Conservation (phyloP, 2,888 invertebrate genomes). For the Oxycera nigricornis region DNA sequence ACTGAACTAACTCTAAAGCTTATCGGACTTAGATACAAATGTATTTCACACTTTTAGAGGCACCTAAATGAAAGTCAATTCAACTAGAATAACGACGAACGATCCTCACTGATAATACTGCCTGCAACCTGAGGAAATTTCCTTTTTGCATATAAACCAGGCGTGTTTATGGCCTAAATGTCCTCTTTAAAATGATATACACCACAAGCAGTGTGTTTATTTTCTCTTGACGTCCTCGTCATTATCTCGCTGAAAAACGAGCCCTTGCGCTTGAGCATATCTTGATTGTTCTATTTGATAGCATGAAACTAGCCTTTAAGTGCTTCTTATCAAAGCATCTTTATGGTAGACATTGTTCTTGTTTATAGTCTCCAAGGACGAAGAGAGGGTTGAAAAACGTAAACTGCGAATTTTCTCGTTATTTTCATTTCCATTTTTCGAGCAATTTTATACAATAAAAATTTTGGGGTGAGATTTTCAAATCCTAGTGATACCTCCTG, state of each 20-base stretch:
- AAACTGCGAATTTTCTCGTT: constrained; percentile 17
- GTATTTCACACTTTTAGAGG: too few species aligned
- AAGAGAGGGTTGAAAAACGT: neutral
- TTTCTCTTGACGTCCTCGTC: constrained; percentile 3
- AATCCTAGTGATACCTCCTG: too few species aligned
- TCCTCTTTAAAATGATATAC: constrained; percentile 49
- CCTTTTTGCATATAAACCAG: constrained; percentile 47
- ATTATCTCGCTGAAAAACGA: constrained; percentile 30
- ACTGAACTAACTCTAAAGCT: too few species aligned
- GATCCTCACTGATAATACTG: neutral
- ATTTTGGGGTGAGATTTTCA: too few species aligned
- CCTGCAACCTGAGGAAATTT: neutral
- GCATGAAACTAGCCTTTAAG: constrained; percentile 23
- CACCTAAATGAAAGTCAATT: too few species aligned
- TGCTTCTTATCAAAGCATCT: neutral
- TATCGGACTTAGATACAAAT: too few species aligned
- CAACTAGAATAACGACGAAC: too few species aligned
- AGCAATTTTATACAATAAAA: constrained; percentile 4
- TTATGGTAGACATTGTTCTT: neutral
- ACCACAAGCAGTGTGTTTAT: constrained; percentile 41
- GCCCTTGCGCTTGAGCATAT: constrained; percentile 43
- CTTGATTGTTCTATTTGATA: constrained; percentile 43
- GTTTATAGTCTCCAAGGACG: neutral
- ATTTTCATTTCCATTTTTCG: constrained; percentile 15
- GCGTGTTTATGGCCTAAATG: constrained; percentile 47